Base-by-base conservation (phyloP, 2,797 vertebrate species). In the Salarias fasciatus region DNA sequence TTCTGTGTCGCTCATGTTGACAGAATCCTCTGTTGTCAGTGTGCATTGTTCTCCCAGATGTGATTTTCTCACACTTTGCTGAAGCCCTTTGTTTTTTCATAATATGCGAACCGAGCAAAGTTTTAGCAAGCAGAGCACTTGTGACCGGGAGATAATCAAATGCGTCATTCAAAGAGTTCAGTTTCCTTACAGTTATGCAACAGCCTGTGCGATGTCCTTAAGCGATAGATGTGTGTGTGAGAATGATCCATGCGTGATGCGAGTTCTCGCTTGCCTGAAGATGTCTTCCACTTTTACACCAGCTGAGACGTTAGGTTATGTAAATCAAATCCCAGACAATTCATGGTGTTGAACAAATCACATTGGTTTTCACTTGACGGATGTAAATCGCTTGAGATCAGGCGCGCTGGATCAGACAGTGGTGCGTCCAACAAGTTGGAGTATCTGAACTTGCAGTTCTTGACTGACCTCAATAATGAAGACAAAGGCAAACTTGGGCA, bases 181-280 rank as follows among this genome's bases (percentile, higher is more conserved):
- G 11, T 56, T 75, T 56, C 8, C 51, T 63, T 13, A 56, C 12
- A 24, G 49, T 78, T 75, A 67, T 71, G 54, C 68, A 85, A 77
- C 41, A 53, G 49, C 51, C 62, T 54, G 37, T 67, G 53, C 44
- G 43, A 40, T 74, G 53, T 57, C 65, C 53, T 46, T 5, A 12
- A 80, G 69, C 60, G 30, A 52, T 71, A 58, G 33, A 35, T 43
- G 28, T 68, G 65, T 74, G 28, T 74, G 28, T 50, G 41, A 50
- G 59, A 72, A 48, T 60, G 72, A 79, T 73, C 53, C 49, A 11
- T 69, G 29, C 51, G 15, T 69, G 49, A 63, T 58, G 38, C 65
- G 5, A 55, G 86, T 72, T 71, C 30, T 11, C 50, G 69, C 82
- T 71, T 72, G 84, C 60, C 47, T 72, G 63, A 49, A 61, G 47